Evolutionary conservation across 1,140 invertebrate genomes (phyloP).

Genomic region (Penaeus chinensis): DNA sequence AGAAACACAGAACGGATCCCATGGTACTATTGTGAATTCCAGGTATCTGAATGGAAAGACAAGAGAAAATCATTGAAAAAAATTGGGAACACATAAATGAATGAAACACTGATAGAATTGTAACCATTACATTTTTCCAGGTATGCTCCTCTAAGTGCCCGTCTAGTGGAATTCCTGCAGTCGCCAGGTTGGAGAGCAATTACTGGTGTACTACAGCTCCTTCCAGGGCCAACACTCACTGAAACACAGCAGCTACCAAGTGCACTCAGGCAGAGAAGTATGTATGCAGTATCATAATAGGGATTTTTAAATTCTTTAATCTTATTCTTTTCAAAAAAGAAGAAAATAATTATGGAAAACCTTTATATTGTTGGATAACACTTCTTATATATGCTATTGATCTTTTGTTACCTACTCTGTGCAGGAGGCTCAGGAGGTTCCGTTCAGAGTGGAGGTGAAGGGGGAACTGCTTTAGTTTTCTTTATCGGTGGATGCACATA

Average conservation of each 20-base stretch:
- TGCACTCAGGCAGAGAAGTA: slow-evolving; percentile 66
- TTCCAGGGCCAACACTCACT: slow-evolving; percentile 71
- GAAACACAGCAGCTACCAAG: slow-evolving; percentile 71
- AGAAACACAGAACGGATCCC: no score
- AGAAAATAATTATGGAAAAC: neutral
- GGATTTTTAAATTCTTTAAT: no score
- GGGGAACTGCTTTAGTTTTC: slow-evolving; percentile 89
- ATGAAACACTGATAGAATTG: neutral
- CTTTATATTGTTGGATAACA: neutral
- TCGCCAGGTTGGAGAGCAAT: slow-evolving; percentile 84
- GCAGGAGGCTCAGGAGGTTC: slow-evolving; percentile 57
- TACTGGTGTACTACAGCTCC: slow-evolving; percentile 71
- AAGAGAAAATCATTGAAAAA: neutral
- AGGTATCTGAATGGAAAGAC: no score
- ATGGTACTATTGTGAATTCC: no score
- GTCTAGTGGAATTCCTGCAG: slow-evolving; percentile 86
- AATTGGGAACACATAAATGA: neutral
- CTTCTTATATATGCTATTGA: neutral
- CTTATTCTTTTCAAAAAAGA: no score
- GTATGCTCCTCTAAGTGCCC: slow-evolving; percentile 92
- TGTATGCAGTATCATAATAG: neutral
- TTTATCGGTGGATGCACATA: slow-evolving; percentile 97
- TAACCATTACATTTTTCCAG: slow-evolving; percentile 50
- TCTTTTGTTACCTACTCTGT: neutral
- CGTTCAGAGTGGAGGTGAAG: slow-evolving; percentile 66